Conservation (phyloP, 2,888 invertebrate genomes). For the Drosophila paranaensis region DNA sequence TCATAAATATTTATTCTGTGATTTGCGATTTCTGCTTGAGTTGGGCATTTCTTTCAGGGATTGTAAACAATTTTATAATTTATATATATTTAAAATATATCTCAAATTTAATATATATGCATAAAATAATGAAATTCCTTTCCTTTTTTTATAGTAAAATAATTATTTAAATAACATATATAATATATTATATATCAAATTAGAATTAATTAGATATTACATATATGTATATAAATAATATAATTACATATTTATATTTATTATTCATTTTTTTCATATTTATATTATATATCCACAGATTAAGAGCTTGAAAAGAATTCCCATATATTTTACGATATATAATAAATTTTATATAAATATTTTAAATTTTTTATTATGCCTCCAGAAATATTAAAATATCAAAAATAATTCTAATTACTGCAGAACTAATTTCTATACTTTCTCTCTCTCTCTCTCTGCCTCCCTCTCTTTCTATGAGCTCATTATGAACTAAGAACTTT, state of each 20-base stretch:
- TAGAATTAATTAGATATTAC: no score
- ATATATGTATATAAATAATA: no score
- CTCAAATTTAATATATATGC: not conserved
- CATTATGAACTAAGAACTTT: slow-evolving; percentile 4
- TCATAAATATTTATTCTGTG: not conserved
- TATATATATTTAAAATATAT: no score
- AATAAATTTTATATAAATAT: not conserved
- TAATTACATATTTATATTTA: no score
- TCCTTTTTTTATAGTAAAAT: no score
- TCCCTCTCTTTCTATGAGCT: not conserved
- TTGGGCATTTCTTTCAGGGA: not conserved
- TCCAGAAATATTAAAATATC: no score
- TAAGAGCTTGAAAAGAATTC: not conserved
- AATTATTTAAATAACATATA: not conserved
- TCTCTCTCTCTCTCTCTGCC: not conserved
- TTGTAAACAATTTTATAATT: not conserved
- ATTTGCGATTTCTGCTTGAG: not conserved
- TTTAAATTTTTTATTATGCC: not conserved
- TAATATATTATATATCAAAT: no score
- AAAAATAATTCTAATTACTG: not conserved
- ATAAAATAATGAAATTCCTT: not conserved
- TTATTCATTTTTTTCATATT: no score
- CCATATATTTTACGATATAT: not conserved
- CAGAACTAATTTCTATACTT: not conserved
- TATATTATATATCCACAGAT: no score